Evolutionary conservation across 1,140 invertebrate species (phyloP), one percentile per base, ranked within the genome.

Genomic region (Lepidurus apus): DNA sequence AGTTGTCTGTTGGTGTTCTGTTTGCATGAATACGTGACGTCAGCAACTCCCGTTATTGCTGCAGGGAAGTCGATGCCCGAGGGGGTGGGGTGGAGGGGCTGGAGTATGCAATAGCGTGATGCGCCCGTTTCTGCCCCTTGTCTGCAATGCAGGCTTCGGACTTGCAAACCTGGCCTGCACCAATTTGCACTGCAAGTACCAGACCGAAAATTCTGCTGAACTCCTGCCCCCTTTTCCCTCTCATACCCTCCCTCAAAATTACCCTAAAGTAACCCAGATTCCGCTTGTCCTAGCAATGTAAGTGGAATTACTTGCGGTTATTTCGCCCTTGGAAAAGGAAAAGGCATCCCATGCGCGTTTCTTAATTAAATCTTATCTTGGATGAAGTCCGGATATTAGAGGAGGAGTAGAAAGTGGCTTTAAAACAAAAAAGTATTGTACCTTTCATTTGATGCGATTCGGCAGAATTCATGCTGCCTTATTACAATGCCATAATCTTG

Each of bases 141-240:
- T 65, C 53, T 65, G 53, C 53, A 65, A n/a, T 65, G 53, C 53
- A 65, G 53, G 53, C 53, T 65, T 65, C 53, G 53, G 53, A 65
- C 53, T 65, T 21, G 53, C 53, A 65, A 65, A 65, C 53, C 53
- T 65, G 53, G 53, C 53, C 53, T 65, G 53, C 53, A 65, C n/a
- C 53, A 65, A 65, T 65, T 65, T 65, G 53, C 53, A 65, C 53
- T 65, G 53, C 53, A 7, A 21, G 53, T 21, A 65, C 53, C 53
- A 21, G 53, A 65, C 8, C 17, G 17, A 65, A 65, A 65, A 34
- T 34, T 34, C 34, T 34, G 34, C 34, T 34, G 34, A 65, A 65
- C 53, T 21, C 53, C 21, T 21, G 21, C 17, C 13, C 21, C 21
- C 21, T 13, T 65, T 65, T 21, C 53, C 53, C 53, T 65, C 53